These are phyloP conservation scores for Buathra laborator DNA, from an alignment of 2,888 invertebrate genomes.

Conservation along the genomic window DNA sequence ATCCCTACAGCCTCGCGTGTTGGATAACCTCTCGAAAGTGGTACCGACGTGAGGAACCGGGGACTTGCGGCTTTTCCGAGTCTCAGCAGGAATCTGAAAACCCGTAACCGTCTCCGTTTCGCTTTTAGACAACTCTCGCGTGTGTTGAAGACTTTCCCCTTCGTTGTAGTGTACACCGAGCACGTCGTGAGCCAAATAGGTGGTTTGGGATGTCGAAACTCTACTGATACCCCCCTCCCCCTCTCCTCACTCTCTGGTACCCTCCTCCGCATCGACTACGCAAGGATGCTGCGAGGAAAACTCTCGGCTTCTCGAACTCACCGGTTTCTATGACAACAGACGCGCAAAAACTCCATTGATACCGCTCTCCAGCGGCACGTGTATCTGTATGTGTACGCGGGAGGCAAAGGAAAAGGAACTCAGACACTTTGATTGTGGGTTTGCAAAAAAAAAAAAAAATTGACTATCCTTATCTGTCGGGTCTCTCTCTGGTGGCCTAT, in stretches of 20 bases:
- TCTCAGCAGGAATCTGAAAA: background rate
- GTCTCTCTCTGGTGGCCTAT: slow-evolving; percentile 10
- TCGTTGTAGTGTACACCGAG: slow-evolving; percentile 10
- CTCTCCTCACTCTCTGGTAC: background rate
- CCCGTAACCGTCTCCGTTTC: background rate
- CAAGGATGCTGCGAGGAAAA: slow-evolving; percentile 29
- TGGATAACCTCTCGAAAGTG: background rate
- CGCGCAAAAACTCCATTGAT: slow-evolving; percentile 81
- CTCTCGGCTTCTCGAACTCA: slow-evolving; percentile 29
- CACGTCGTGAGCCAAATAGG: slow-evolving; percentile 6
- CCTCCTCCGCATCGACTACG: background rate
- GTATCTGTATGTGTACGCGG: background rate
- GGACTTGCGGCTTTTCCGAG: background rate
- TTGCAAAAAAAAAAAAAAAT: slow-evolving; percentile 25
- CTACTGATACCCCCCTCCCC: slow-evolving; percentile 12
- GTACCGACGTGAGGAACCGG: background rate
- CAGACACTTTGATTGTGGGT: slow-evolving; percentile 14
- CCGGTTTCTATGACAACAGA: slow-evolving; percentile 81
- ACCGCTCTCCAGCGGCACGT: slow-evolving; percentile 51
- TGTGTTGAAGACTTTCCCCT: background rate
- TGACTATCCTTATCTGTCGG: slow-evolving; percentile 12
- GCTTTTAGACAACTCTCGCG: slow-evolving; percentile 7
- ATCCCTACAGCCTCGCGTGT: background rate
- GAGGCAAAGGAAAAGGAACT: slow-evolving; percentile 18
- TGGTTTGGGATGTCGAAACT: slow-evolving; percentile 26